Evolutionary conservation across 2,888 invertebrate species (phyloP).

Genomic region (Hypomecis punctinalis): DNA sequence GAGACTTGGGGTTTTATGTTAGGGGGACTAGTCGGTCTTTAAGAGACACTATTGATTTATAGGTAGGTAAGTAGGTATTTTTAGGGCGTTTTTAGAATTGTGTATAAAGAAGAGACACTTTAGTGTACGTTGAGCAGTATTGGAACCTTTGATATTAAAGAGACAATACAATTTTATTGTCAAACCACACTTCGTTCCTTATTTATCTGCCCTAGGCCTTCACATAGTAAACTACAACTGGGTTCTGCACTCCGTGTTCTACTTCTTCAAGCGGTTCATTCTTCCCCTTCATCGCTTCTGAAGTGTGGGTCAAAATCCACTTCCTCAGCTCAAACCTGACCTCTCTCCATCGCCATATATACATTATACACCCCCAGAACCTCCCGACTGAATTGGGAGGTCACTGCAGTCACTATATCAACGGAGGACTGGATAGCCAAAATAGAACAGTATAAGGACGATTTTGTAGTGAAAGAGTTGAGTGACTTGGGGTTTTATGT

Average conservation of each 20-base stretch:
- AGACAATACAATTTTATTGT: too few relatives aligned
- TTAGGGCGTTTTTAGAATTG: too few relatives aligned
- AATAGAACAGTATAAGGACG: conserved; percentile 79
- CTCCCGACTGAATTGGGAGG: conserved; percentile 76
- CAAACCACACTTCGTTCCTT: too few relatives aligned
- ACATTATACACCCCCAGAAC: conserved; percentile 67
- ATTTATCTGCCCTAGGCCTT: conserved; percentile 70
- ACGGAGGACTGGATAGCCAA: conserved; percentile 87
- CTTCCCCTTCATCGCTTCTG: too few relatives aligned
- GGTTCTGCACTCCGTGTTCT: conserved; percentile 90
- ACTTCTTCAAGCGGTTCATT: conserved; percentile 91
- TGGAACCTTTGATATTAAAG: too few relatives aligned
- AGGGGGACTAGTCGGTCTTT: conserved; percentile 34
- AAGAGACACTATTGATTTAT: not conserved
- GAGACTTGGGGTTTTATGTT: conserved; percentile 84
- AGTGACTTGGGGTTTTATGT: conserved; percentile 84
- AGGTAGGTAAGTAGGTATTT: not conserved
- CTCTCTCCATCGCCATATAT: conserved; percentile 71
- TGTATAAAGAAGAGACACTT: too few relatives aligned
- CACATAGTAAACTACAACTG: conserved; percentile 92
- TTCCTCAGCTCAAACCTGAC: conserved; percentile 73
- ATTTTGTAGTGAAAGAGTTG: conserved; percentile 86
- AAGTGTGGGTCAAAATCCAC: conserved; percentile 84
- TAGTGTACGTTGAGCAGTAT: too few relatives aligned
- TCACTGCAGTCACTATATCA: conserved; percentile 81